A percentile compares a stretch with the other conserved stretches of the same genome.
Conservation (phyloP, 2,888 invertebrate genomes). For the Drosophila melanosoma region DNA sequence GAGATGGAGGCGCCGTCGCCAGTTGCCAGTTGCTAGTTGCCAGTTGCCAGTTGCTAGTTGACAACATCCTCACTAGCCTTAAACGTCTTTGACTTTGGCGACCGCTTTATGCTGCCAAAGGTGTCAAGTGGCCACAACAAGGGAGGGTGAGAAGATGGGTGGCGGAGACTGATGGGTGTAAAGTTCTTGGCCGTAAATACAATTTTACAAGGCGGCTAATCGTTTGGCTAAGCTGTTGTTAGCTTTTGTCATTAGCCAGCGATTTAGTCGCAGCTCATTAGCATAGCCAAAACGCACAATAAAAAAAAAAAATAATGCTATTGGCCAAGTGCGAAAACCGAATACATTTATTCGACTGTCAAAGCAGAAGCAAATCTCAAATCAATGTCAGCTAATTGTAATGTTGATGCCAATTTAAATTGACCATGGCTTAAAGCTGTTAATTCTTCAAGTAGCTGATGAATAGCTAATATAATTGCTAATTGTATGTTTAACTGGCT, state of each 20-base stretch:
- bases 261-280: slow-evolving; percentile 38
- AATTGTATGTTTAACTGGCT: not conserved
- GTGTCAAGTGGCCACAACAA: slow-evolving; percentile 59
- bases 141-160: no score
- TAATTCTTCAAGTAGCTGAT: not conserved
- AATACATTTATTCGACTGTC: slow-evolving; percentile 40
- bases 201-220: slow-evolving; percentile 48
- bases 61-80: slow-evolving; percentile 6
- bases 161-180: not conserved
- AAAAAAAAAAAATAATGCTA: not conserved
- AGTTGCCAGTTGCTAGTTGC: slow-evolving; percentile 2
- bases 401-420: slow-evolving; percentile 8
- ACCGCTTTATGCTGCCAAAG: slow-evolving; percentile 33
- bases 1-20: slow-evolving; percentile 73
- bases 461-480: not conserved
- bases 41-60: not conserved
- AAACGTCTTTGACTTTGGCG: slow-evolving; percentile 18
- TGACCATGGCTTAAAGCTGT: slow-evolving; percentile 16
- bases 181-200: slow-evolving; percentile 34
- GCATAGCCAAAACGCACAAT: slow-evolving; percentile 14
- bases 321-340: slow-evolving; percentile 7
- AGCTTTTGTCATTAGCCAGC: slow-evolving; percentile 38
- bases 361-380: slow-evolving; percentile 20
- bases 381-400: slow-evolving; percentile 13
- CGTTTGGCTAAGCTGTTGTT: slow-evolving; percentile 43